These are phyloP conservation scores for Syngnathus rostellatus DNA, from an alignment of 2,797 vertebrate genomes.

Conservation along the genomic window DNA sequence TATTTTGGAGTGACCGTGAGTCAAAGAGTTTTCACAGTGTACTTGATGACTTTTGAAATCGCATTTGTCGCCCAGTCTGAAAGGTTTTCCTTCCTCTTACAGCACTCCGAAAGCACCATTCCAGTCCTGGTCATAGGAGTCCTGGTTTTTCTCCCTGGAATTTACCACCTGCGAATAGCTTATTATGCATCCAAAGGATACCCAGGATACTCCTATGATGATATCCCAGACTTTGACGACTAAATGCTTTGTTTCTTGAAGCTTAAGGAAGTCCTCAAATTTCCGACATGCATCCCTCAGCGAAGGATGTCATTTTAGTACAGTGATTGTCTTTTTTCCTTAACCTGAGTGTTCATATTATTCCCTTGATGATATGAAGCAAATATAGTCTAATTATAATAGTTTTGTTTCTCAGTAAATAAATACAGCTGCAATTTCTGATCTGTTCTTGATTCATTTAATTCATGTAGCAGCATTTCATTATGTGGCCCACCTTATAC, in stretches of 20 bases:
- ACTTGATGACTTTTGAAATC: not conserved
- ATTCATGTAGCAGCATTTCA: not conserved
- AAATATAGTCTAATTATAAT: not conserved
- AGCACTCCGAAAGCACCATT: conserved; percentile 85
- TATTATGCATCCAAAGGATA: conserved; percentile 92
- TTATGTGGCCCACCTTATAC: not conserved
- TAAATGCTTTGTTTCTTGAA: conserved; percentile 47
- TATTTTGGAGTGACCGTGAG: conserved; percentile 89
- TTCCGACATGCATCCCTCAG: not conserved
- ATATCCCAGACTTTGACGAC: conserved; percentile 96
- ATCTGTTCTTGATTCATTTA: not conserved
- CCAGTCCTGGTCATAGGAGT: conserved; percentile 92
- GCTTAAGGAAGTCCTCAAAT: not conserved
- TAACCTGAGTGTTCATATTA: not conserved
- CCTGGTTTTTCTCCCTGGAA: conserved; percentile 91
- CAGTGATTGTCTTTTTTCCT: not conserved
- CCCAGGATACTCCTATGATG: conserved; percentile 91
- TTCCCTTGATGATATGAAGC: not conserved
- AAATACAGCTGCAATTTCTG: not conserved
- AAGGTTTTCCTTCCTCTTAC: conserved; percentile 19
- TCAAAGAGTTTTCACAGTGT: conserved; percentile 11
- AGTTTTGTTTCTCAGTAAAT: not conserved
- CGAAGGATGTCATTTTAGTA: not conserved
- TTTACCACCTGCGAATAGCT: conserved; percentile 93
- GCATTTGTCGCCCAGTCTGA: not conserved